Evolutionary conservation across 1,140 invertebrate genomes (phyloP).

Genomic region (Lasioglossum albipes): DNA sequence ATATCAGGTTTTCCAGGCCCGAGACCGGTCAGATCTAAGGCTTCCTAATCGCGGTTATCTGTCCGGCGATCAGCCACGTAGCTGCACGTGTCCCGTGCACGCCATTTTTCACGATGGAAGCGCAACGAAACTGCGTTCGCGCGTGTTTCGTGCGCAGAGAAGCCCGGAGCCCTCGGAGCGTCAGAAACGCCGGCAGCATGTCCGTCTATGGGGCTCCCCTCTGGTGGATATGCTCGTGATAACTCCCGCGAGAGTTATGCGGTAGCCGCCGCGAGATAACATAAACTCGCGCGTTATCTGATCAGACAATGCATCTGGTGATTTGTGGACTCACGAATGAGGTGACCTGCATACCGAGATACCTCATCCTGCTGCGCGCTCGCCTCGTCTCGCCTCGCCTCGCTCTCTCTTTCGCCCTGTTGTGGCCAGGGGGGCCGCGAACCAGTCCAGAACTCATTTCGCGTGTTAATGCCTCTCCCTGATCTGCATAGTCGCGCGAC

Average conservation of each 20-base stretch:
- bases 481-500: constrained; percentile 25
- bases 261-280: constrained; percentile 62
- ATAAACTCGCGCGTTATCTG: constrained; percentile 61
- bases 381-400: no score
- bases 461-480: background rate
- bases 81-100: constrained; percentile 32
- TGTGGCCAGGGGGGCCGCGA: background rate
- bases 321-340: constrained; percentile 58
- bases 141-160: background rate
- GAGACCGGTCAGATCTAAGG: constrained; percentile 10
- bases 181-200: constrained; percentile 38
- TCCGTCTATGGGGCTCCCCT: constrained; percentile 33
- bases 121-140: constrained; percentile 18
- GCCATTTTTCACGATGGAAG: constrained; percentile 32
- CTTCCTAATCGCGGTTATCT: constrained; percentile 32
- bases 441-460: constrained; percentile 1
- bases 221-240: constrained; percentile 36
- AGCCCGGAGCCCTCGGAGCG: background rate
- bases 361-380: constrained; percentile 3
- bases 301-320: constrained; percentile 55
- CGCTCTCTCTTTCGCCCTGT: background rate
- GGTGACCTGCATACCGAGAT: constrained; percentile 64
- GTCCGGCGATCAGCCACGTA: background rate
- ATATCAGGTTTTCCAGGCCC: constrained; percentile 4
- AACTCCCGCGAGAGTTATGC: constrained; percentile 61